Evolutionary conservation across 2,797 vertebrate species (phyloP).

Genomic region (Notamacropus eugenii): DNA sequence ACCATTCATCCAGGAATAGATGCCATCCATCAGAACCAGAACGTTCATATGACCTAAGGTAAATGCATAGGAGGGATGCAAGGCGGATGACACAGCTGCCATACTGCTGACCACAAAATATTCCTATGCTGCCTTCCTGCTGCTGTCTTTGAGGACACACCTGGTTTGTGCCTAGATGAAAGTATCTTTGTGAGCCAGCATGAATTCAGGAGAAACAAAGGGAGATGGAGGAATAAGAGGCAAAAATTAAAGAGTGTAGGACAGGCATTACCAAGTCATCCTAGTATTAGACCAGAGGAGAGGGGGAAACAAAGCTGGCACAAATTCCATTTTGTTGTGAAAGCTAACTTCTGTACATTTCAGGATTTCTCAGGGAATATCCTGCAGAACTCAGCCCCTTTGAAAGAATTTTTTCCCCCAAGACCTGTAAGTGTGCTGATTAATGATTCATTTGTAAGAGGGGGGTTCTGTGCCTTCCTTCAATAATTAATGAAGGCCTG

Average conservation of each 20-base stretch:
- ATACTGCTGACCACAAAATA: background rate
- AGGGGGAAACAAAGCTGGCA: background rate
- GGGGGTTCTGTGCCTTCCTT: background rate
- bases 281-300: background rate
- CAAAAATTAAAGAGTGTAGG: background rate
- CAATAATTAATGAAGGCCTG: background rate
- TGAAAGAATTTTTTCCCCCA: background rate
- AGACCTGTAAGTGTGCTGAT: background rate
- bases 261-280: rapidly evolving
- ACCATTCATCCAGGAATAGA: background rate
- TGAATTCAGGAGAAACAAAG: background rate
- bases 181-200: background rate
- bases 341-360: background rate
- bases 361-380: background rate
- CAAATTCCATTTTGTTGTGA: background rate
- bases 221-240: background rate
- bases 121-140: background rate
- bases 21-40: too few relatives aligned
- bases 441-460: background rate
- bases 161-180: background rate
- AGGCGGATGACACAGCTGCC: rapidly evolving
- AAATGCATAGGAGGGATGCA: rapidly evolving
- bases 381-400: background rate
- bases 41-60: background rate
- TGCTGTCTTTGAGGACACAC: background rate